A percentile compares a stretch with the other conserved stretches of the same genome.
These are phyloP conservation scores for Glareola pratincola DNA, from an alignment of 2,113 vertebrate genomes.

Conservation along the genomic window DNA sequence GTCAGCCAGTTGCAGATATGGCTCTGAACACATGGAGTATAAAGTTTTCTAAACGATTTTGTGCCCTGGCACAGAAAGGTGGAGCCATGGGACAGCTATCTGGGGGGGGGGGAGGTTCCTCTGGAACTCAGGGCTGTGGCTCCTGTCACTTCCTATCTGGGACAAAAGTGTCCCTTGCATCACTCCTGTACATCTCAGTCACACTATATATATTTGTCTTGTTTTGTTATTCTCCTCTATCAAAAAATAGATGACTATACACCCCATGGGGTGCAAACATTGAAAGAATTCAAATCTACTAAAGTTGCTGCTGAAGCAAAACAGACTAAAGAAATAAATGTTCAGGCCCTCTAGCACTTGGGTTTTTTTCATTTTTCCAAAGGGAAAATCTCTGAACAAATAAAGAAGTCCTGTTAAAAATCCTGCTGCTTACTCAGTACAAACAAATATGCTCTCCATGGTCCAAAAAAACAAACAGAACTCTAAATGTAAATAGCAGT, in stretches of 20 bases:
- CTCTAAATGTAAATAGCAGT: not conserved
- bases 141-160: not conserved
- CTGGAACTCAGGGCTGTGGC: not conserved
- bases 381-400: not conserved
- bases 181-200: not conserved
- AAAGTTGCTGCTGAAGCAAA: not conserved
- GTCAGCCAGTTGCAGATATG: fast-evolving
- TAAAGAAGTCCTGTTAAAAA: not conserved
- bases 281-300: not conserved
- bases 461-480: not conserved
- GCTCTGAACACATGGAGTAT: fast-evolving
- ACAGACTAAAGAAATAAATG: not conserved
- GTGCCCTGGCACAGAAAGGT: not conserved
- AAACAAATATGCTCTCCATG: not conserved
- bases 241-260: not conserved
- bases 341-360: not conserved
- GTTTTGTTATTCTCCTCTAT: not conserved
- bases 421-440: not conserved
- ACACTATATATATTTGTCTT: not conserved
- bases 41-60: not conserved
- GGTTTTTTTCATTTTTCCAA: not conserved
- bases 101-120: not conserved
- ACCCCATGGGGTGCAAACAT: not conserved
- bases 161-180: not conserved
- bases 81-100: not conserved